These are phyloP conservation scores for Orchesellides sinensis DNA, from an alignment of 2,888 invertebrate species.

Conservation along the genomic window DNA sequence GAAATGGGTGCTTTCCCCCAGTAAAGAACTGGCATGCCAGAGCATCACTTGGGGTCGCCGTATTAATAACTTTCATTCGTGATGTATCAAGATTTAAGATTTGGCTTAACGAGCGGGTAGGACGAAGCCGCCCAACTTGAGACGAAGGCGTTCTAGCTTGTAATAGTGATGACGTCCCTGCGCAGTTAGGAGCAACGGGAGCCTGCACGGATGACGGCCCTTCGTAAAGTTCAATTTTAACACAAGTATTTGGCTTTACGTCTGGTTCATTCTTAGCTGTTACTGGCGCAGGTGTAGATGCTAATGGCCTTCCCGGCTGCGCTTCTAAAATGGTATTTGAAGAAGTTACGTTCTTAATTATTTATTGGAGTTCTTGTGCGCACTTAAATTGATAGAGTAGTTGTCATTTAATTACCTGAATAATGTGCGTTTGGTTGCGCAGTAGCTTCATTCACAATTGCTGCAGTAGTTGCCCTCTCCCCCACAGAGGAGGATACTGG, in stretches of 20 bases:
- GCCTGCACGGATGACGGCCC: background rate
- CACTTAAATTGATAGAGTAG: background rate
- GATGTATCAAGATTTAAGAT: conserved; percentile 32
- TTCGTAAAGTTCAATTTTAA: conserved; percentile 31
- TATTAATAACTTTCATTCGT: conserved; percentile 25
- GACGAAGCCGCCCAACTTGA: background rate
- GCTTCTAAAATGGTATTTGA: background rate
- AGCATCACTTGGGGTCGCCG: conserved; percentile 18
- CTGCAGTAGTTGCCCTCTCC: background rate
- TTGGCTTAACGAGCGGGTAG: conserved; percentile 13
- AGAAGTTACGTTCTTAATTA: background rate
- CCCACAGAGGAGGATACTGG: background rate
- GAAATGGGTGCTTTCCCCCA: conserved; percentile 22
- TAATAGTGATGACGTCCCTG: background rate
- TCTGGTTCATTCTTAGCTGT: background rate
- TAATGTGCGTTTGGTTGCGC: too few relatives aligned
- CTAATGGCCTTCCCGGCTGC: background rate
- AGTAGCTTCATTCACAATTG: background rate
- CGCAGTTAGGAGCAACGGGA: background rate
- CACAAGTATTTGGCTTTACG: conserved; percentile 20
- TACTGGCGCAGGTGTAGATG: background rate
- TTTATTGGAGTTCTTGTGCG: background rate
- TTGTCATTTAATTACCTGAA: too few relatives aligned
- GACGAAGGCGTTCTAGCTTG: background rate
- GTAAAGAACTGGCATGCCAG: conserved; percentile 26